Evolutionary conservation across 2,113 vertebrate species (phyloP).

Genomic region (Propithecus coquereli): DNA sequence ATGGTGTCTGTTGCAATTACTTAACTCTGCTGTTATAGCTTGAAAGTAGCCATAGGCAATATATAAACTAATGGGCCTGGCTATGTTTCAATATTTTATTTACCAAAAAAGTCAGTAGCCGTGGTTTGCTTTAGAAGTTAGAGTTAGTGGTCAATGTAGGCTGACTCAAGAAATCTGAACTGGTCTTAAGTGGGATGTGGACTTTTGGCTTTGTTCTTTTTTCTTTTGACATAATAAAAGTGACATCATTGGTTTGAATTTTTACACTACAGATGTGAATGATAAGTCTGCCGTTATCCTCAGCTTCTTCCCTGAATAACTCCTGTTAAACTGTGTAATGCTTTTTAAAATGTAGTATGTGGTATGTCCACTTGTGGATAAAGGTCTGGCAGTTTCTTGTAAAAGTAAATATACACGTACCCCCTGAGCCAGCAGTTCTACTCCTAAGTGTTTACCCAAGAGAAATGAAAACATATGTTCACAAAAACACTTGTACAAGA

Average conservation of each 20-base stretch:
- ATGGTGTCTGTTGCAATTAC: background rate
- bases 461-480: slow-evolving; percentile 35
- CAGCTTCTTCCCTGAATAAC: background rate
- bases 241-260: background rate
- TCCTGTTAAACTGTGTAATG: background rate
- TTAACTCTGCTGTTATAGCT: background rate
- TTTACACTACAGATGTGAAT: background rate
- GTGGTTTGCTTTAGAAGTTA: background rate
- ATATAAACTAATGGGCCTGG: background rate
- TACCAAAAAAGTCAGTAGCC: background rate
- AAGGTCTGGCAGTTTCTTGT: slow-evolving; percentile 20
- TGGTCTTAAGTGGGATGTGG: background rate
- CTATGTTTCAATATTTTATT: slow-evolving; percentile 28
- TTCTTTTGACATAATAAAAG: slow-evolving; percentile 6
- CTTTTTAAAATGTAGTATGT: background rate
- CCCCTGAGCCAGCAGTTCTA: background rate
- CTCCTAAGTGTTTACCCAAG: slow-evolving; percentile 45
- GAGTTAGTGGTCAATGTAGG: background rate
- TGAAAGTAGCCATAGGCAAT: background rate
- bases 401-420: slow-evolving; percentile 18
- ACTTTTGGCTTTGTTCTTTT: slow-evolving; percentile 18
- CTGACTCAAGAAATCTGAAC: background rate
- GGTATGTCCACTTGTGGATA: background rate
- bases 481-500: slow-evolving; percentile 7
- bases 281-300: background rate